These are phyloP conservation scores for Nyctereutes procyonoides DNA, from an alignment of 2,113 vertebrate genomes.

Conservation along the genomic window DNA sequence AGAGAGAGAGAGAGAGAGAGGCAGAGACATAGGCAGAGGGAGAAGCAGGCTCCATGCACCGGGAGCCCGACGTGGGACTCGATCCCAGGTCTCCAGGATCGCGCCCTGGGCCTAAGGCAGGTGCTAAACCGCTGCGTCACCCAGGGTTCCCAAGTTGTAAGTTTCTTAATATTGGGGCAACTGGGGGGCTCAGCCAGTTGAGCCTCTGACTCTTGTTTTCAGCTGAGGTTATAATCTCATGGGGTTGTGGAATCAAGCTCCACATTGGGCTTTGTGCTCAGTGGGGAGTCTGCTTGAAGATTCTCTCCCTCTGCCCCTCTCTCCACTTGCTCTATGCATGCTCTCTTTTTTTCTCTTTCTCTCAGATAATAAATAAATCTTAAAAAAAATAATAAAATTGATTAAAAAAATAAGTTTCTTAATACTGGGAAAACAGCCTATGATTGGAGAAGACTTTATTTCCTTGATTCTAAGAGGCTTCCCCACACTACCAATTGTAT, in stretches of 20 bases:
- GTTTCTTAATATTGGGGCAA: neutral
- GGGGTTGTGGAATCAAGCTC: neutral
- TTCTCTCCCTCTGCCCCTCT: neutral
- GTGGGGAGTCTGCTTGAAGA: neutral
- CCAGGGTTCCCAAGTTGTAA: too few relatives aligned
- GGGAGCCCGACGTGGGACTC: too few relatives aligned
- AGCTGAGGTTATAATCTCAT: neutral
- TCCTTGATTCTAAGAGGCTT: neutral
- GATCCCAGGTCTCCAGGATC: too few relatives aligned
- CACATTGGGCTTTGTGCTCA: neutral
- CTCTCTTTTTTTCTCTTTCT: neutral
- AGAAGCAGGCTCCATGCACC: too few relatives aligned
- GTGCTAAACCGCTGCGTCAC: too few relatives aligned
- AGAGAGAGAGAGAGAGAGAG: too few relatives aligned
- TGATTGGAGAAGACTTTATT: neutral
- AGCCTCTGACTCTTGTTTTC: too few relatives aligned
- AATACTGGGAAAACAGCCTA: neutral
- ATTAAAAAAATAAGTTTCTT: neutral
- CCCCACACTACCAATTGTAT: neutral
- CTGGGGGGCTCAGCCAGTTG: too few relatives aligned
- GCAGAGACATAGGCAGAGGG: too few relatives aligned
- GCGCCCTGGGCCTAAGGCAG: too few relatives aligned
- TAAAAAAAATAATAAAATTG: neutral
- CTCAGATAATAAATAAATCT: neutral
- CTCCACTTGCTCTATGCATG: neutral